Base-by-base conservation (phyloP, 2,888 invertebrate genomes). In the Alviniconcha strummeri region DNA sequence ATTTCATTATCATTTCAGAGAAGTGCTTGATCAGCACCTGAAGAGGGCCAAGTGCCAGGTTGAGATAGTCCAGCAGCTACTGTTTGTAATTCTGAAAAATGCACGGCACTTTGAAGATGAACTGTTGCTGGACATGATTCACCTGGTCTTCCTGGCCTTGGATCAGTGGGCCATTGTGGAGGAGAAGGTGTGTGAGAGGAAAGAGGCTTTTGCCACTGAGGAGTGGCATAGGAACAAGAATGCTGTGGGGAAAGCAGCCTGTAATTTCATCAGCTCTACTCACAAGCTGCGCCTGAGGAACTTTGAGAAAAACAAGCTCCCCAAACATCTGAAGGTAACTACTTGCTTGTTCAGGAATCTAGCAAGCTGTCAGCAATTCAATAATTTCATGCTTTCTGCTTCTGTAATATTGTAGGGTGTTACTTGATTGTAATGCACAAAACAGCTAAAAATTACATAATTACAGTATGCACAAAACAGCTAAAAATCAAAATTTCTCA, bases 111-210 rank as follows among this genome's bases (percentile, higher is more conserved):
- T 80, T 67, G 71, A 52, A 2, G 55, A 80, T 54, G 17, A 52
- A 8, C 11, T 69, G 6, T 7, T 80, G 36, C n/a, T 80, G 67
- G 71, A 67, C 19, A 9, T n/a, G 11, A 11, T 55, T 17, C 80
- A 80, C 69, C n/a, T 71, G n/a, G 36, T 52, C 15, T 80, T 80
- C n/a, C n/a, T 80, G 17, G 80, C 55, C 7, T 5, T 69, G 11
- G 69, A 69, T 54, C 56, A 71, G 15, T 55, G 54, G 80, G 80
- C 80, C 1, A 15, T 4, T 52, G 69, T 60, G 4, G 80, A 80
- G 55, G 55, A 1, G 64, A 80, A 8, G 5, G 67, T 71, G 9
- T 80, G 69, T 52, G 9, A 36, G 1, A 15, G 15, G 52, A 80
- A 69, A 13, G 69, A 69, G 55, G 69, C 9, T 0, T 1, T 52